A percentile compares a stretch with the other conserved stretches of the same genome.
Evolutionary conservation across 2,888 invertebrate genomes (phyloP).

Genomic region (Lypha dubia): DNA sequence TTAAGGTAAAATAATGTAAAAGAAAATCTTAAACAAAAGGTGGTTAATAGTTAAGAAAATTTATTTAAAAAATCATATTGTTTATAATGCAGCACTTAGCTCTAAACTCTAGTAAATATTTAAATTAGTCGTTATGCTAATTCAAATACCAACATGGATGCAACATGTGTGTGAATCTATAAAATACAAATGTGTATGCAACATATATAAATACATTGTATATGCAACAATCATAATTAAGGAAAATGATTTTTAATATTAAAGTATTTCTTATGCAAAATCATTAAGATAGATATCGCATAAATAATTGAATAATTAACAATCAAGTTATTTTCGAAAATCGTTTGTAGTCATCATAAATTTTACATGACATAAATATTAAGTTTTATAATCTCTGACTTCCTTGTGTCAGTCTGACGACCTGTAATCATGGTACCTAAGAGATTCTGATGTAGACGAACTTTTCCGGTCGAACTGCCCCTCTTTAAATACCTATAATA

Average conservation of each 20-base stretch:
- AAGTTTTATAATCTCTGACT: too few species aligned
- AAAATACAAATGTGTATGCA: background rate
- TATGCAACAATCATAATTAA: background rate
- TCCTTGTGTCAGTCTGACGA: too few species aligned
- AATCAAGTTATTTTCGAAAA: too few species aligned
- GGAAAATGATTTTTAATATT: background rate
- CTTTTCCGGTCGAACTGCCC: too few species aligned
- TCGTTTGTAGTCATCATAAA: too few species aligned
- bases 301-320: too few species aligned
- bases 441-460: too few species aligned
- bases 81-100: background rate
- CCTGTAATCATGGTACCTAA: too few species aligned
- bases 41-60: slow-evolving; percentile 23
- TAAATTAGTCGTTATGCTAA: slow-evolving; percentile 32
- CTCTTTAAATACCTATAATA: too few species aligned
- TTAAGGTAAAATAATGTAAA: slow-evolving; percentile 17
- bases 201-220: background rate
- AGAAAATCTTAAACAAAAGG: slow-evolving; percentile 9
- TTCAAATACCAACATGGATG: slow-evolving; percentile 14
- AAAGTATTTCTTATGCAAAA: background rate
- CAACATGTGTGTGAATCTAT: background rate
- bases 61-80: slow-evolving; percentile 55
- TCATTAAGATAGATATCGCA: too few species aligned
- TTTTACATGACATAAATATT: too few species aligned
- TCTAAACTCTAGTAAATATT: slow-evolving; percentile 10